These are phyloP conservation scores for Priocnemis perturbator DNA, from an alignment of 2,888 invertebrate species.

Conservation along the genomic window DNA sequence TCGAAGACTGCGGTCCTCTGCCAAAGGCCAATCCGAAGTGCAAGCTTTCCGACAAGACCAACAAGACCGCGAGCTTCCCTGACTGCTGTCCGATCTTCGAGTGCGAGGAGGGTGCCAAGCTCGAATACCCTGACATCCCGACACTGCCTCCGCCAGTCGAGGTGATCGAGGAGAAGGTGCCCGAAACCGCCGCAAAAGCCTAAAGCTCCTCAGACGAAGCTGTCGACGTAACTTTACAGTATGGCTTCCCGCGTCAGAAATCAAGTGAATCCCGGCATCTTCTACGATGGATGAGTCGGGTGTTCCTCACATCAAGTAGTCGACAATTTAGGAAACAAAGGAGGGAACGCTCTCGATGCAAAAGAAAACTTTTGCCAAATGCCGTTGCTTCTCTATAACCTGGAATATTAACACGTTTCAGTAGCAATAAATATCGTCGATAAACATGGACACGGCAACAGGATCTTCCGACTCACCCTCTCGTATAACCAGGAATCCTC, in stretches of 20 bases:
- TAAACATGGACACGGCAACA: too few relatives aligned
- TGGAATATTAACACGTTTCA: too few relatives aligned
- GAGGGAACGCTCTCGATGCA: too few relatives aligned
- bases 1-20: conserved; percentile 92
- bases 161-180: conserved; percentile 66
- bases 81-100: conserved; percentile 90
- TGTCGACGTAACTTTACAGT: background rate
- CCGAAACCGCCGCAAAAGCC: conserved; percentile 27
- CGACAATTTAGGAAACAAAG: too few relatives aligned
- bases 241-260: conserved; percentile 5
- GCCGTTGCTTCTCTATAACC: too few relatives aligned
- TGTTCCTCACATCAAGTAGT: too few relatives aligned
- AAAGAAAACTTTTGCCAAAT: too few relatives aligned
- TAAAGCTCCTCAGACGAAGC: conserved; percentile 7
- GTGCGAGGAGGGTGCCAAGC: conserved; percentile 89
- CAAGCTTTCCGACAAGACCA: conserved; percentile 91
- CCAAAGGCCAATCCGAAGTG: conserved; percentile 92
- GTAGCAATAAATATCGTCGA: too few relatives aligned
- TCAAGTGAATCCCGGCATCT: background rate
- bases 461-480: too few relatives aligned
- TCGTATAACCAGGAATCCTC: conserved; percentile 13
- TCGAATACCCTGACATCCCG: conserved; percentile 91
- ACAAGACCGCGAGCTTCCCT: conserved; percentile 92
- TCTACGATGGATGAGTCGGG: background rate
- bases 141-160: conserved; percentile 76